Base-by-base conservation (phyloP, 53 echinoderm and acorn worm genomes). In the Hippasteria phrygiana region DNA sequence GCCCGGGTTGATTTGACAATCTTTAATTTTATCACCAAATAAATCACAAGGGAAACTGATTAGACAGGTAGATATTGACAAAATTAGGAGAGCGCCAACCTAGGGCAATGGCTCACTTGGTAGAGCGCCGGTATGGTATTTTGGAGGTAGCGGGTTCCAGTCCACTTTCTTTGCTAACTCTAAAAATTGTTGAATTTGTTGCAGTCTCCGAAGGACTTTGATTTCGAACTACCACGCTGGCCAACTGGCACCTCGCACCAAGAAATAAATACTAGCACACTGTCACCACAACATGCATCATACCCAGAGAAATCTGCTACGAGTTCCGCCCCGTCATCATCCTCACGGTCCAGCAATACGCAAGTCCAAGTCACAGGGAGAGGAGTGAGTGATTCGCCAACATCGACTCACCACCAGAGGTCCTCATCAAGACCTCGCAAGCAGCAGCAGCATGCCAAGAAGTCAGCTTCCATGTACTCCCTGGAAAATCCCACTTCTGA, bases 211-310 rank as follows among this genome's bases (percentile, higher is more conserved):
- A 47, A 69, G 27, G 71, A 85, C 16, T 85, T 81, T 28, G 43
- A 81, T 28, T 81, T 85, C 42, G 50, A 83, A 47, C 83, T 83
- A 42, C 83, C 85, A n/a, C 69, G 43, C 85, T 85, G 85, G 85
- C 85, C 85, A 38, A 85, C 64, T 6, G 18, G 33, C 85, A 85
- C 71, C 55, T 51, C 71, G 38, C 71, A 85, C 36, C 20, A 32
- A 37, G 85, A 71, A 48, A 22, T 36, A 20, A 28, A 28, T 35
- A 45, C 4, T 32, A 20, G 66, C 70, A 70, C 43, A 34, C 9
- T 35, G 0, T 2, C 70, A 50, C 70, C 37, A 11, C 69, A 69
- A 32, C 22, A 54, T 22, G 36, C 50, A 0, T 24, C 85, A 35
- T 53, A 48, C 32, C 51, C 22, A 10, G 51, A 70, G 54, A 85